phyloP scores from a whole-genome alignment of 2,797 vertebrate species.

The Perdix hodgsoniae region DNA sequence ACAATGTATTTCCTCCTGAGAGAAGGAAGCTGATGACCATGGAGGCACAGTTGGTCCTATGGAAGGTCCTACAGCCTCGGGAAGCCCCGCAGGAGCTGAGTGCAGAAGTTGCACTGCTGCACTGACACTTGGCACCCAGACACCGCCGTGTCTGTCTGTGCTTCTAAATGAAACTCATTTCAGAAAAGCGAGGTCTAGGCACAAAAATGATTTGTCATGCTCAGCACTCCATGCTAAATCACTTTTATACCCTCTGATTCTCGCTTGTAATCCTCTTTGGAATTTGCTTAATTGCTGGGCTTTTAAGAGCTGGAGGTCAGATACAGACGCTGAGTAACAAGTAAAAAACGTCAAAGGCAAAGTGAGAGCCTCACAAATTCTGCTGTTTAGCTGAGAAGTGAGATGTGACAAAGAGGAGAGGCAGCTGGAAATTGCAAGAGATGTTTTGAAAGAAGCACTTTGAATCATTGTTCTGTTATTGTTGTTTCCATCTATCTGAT shows the following conservation, averaged over 20 bases:
- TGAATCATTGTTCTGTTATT: background rate
- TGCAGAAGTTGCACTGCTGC: background rate
- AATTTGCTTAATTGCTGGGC: slow-evolving; percentile 19
- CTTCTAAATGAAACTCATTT: background rate
- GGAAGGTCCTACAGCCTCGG: background rate
- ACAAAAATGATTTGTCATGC: slow-evolving; percentile 47
- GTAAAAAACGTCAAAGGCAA: background rate
- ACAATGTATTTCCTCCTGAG: background rate
- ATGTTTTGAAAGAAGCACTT: slow-evolving; percentile 2
- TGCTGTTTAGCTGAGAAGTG: background rate
- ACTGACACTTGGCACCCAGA: background rate
- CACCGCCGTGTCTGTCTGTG: background rate
- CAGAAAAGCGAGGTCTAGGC: background rate
- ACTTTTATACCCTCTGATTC: slow-evolving; percentile 55
- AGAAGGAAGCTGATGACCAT: background rate
- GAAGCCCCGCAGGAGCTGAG: background rate
- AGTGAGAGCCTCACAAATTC: background rate
- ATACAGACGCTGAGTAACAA: background rate
- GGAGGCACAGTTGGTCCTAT: background rate
- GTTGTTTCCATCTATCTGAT: background rate
- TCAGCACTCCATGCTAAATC: slow-evolving; percentile 53
- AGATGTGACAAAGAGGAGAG: background rate
- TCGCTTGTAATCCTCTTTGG: slow-evolving; percentile 38
- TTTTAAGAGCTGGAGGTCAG: slow-evolving; percentile 25
- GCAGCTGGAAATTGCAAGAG: slow-evolving; percentile 29